Evolutionary conservation across 2,888 invertebrate species (phyloP).

Genomic region (Sphecodes monilicornis): DNA sequence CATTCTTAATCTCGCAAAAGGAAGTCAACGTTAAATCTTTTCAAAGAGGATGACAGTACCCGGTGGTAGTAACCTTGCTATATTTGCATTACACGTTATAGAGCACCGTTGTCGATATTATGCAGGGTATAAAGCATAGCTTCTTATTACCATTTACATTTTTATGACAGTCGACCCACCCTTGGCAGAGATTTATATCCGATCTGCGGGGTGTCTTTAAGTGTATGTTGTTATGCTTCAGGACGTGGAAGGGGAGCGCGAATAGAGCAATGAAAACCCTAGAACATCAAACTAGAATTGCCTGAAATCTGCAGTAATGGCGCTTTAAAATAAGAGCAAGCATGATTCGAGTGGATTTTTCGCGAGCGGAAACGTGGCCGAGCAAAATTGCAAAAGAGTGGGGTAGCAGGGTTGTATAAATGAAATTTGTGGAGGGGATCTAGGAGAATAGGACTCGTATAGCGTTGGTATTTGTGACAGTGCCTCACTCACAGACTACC

Average conservation of each 20-base stretch:
- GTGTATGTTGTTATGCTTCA: background rate
- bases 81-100: slow-evolving; percentile 44
- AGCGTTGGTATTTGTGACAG: background rate
- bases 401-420: background rate
- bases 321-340: background rate
- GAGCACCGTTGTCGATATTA: slow-evolving; percentile 40
- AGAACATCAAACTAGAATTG: background rate
- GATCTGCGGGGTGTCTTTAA: slow-evolving; percentile 1
- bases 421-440: background rate
- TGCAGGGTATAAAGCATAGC: slow-evolving; percentile 20
- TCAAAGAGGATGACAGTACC: background rate
- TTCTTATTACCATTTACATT: slow-evolving; percentile 56
- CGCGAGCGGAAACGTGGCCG: background rate
- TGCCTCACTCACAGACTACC: slow-evolving; percentile 5
- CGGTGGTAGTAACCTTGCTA: background rate
- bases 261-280: background rate
- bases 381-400: background rate
- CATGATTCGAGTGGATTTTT: background rate
- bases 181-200: slow-evolving; percentile 40
- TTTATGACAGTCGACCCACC: slow-evolving; percentile 42
- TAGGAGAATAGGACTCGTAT: background rate
- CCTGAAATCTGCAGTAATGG: background rate
- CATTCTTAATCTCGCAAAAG: background rate
- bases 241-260: background rate
- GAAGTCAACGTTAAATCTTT: slow-evolving; percentile 3